phyloP scores from a whole-genome alignment of 2,888 invertebrate genomes.

The Phymatocera aterrima region DNA sequence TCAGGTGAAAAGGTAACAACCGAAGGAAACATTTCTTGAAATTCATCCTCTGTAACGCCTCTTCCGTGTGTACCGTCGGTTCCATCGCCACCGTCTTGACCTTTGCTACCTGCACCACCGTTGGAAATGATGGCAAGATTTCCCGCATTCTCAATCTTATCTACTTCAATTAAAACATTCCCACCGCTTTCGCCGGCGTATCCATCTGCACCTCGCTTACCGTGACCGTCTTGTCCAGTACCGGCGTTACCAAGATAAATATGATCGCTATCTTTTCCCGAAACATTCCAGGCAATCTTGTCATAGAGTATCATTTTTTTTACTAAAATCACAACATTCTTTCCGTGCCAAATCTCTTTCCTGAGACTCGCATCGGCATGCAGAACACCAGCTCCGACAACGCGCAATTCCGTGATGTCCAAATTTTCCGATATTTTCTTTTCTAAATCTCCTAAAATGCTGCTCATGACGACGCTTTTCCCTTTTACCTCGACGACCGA shows the following conservation, averaged over 20 bases:
- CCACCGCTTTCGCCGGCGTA: constrained; percentile 62
- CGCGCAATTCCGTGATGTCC: constrained; percentile 56
- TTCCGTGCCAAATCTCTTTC: constrained; percentile 55
- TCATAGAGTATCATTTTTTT: constrained; percentile 53
- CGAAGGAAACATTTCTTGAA: constrained; percentile 44
- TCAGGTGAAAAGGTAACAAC: not conserved
- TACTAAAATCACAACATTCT: constrained; percentile 54
- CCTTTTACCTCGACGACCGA: constrained; percentile 53
- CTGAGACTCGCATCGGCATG: constrained; percentile 53
- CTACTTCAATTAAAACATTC: constrained; percentile 55
- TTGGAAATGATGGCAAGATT: constrained; percentile 57
- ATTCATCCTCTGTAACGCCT: not conserved
- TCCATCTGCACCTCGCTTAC: constrained; percentile 57
- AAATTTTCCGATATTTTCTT: not conserved
- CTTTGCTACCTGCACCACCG: constrained; percentile 61
- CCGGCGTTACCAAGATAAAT: constrained; percentile 48
- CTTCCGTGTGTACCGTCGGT: constrained; percentile 54
- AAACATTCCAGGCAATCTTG: constrained; percentile 56
- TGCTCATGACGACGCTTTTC: constrained; percentile 53
- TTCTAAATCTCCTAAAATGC: constrained; percentile 49
- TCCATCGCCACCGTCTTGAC: constrained; percentile 63
- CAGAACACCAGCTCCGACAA: constrained; percentile 54
- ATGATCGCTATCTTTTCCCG: constrained; percentile 52
- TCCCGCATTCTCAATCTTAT: constrained; percentile 53
- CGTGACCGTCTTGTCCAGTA: constrained; percentile 52